Base-by-base conservation (phyloP, 1,140 invertebrate species). In the Tribolium castaneum region DNA sequence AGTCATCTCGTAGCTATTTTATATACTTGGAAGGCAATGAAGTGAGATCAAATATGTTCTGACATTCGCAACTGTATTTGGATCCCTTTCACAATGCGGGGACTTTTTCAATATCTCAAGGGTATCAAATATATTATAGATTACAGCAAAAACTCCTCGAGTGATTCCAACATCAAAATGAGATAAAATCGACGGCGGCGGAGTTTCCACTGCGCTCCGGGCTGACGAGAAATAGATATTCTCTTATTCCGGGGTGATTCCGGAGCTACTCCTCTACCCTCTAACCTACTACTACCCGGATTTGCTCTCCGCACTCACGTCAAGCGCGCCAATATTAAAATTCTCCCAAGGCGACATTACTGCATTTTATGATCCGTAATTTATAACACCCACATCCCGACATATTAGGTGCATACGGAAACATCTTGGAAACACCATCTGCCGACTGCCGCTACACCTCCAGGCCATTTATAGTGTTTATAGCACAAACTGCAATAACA, bases 81-180 rank as follows among this genome's bases (percentile, higher is more conserved):
- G 50, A 34, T 56, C 66, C 22, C 50, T 52, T 62, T 78, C 77
- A 75, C 76, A 80, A 80, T 80, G 77, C 62, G 74, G 59, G 59
- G 75, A 79, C 70, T 79, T 81, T 81, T 78, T 79, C 81, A 80
- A 79, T 82, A 81, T 80, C 81, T 82, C 80, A 81, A 78, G 81
- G 81, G 81, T 79, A 81, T 82, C 80, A 82, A 82, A 82, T 82
- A 82, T 82, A 82, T 81, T 82, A 82, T 79, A 79, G 80, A 82
- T 81, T 81, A 78, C 56, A 77, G 78, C 75, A 80, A 81, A 82
- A 80, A 81, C 77, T 76, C 59, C 72, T 75, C 72, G 71, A 80
- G 76, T 80, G 76, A 77, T 77, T 80, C 76, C 78, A 75, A 74
- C 76, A 78, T 75, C 71, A 70, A 75, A 76, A 77, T 76, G 75